These are phyloP conservation scores for Chaetops frenatus DNA, from an alignment of 2,113 vertebrate species.

Conservation along the genomic window DNA sequence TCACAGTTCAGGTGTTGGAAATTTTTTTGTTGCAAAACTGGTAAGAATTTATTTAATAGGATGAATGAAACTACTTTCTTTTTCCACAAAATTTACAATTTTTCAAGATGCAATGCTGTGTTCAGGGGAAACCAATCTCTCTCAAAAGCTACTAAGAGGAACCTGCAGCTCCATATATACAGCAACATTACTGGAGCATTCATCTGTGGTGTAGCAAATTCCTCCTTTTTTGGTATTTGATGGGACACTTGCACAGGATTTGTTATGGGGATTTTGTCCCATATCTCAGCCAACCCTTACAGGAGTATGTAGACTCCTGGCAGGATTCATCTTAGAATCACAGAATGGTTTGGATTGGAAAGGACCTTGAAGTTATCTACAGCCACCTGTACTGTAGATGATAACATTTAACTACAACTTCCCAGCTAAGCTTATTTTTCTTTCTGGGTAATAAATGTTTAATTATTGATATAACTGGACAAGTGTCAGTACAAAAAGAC, in stretches of 20 bases:
- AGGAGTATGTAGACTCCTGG: rapidly evolving
- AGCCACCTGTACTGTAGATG: background rate
- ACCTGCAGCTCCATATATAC: background rate
- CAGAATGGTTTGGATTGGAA: background rate
- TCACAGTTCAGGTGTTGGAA: background rate
- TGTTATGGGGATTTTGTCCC: background rate
- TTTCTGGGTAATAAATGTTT: background rate
- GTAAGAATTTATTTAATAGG: background rate
- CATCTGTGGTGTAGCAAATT: background rate
- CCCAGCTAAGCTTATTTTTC: background rate
- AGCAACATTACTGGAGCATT: background rate
- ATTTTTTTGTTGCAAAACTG: background rate
- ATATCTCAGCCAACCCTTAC: background rate
- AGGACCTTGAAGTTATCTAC: background rate
- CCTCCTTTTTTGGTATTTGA: background rate
- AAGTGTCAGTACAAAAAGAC: background rate
- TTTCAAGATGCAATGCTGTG: background rate
- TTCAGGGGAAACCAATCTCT: background rate
- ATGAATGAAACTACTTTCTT: background rate
- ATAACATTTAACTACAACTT: background rate
- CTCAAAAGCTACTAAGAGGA: background rate
- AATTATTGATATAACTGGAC: background rate
- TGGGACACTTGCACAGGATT: background rate
- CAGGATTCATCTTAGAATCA: background rate
- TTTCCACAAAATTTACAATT: background rate